A percentile compares a stretch with the other conserved stretches of the same genome.
These are phyloP conservation scores for Macrophya alboannulata DNA, from an alignment of 2,888 invertebrate genomes.

Conservation along the genomic window DNA sequence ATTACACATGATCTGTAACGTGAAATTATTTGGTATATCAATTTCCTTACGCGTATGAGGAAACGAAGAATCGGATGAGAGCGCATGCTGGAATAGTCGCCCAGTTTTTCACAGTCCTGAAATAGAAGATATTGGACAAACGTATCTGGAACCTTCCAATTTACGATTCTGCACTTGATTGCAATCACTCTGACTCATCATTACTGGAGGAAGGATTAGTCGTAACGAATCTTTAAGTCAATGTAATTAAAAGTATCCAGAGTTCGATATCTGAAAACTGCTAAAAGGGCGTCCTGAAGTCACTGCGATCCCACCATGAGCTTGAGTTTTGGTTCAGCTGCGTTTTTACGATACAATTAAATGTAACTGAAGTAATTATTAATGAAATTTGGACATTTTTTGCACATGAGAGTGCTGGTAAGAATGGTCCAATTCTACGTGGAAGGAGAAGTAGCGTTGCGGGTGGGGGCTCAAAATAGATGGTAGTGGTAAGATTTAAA, in stretches of 20 bases:
- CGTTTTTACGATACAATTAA: too few species aligned
- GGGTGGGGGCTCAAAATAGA: too few species aligned
- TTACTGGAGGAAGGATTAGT: not conserved
- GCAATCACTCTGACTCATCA: not conserved
- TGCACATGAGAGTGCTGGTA: too few species aligned
- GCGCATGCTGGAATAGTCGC: not conserved
- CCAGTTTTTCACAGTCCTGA: not conserved
- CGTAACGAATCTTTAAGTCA: not conserved
- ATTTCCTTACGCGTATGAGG: not conserved
- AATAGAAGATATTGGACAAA: not conserved
- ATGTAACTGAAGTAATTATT: not conserved
- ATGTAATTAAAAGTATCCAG: not conserved
- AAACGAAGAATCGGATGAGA: not conserved
- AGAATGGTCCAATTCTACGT: not conserved
- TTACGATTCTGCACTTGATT: not conserved
- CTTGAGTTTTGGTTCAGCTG: too few species aligned
- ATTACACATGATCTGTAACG: not conserved
- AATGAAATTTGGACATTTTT: not conserved
- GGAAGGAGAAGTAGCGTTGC: too few species aligned
- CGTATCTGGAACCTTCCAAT: not conserved
- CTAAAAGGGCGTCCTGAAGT: not conserved
- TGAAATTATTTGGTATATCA: constrained; percentile 17
- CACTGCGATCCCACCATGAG: too few species aligned
- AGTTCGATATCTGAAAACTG: not conserved
- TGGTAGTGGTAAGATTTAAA: not conserved